Evolutionary conservation across 1,140 invertebrate genomes (phyloP).

Genomic region (Adelges cooleyi): DNA sequence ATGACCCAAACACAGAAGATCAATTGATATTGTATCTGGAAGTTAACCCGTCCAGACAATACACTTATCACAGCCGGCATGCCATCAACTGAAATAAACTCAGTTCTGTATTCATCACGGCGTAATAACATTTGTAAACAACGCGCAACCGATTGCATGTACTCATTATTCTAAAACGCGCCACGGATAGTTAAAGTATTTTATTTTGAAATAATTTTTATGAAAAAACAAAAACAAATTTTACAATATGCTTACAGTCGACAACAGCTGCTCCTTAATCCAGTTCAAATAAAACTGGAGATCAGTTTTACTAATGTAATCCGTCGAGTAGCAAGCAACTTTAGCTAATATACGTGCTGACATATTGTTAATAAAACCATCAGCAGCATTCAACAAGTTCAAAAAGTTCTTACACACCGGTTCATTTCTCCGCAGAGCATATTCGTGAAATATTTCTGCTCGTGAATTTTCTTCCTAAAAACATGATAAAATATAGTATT

Average conservation of each 20-base stretch:
- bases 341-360: conserved; percentile 94
- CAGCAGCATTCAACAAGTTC: conserved; percentile 85
- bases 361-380: conserved; percentile 98
- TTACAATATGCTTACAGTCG: no score
- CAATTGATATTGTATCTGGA: conserved; percentile 98
- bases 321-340: conserved; percentile 87
- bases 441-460: conserved; percentile 94
- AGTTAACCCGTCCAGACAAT: conserved; percentile 86
- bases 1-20: conserved; percentile 98
- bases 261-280: conserved; percentile 90
- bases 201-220: no score
- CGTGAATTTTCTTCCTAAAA: conserved; percentile 81
- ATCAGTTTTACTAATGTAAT: conserved; percentile 90
- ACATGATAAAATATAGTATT: no score
- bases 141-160: conserved; percentile 92
- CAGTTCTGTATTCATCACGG: conserved; percentile 87
- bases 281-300: conserved; percentile 95
- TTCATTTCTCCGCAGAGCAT: conserved; percentile 68
- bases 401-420: conserved; percentile 90
- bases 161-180: conserved; percentile 85
- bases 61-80: conserved; percentile 80
- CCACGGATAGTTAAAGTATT: no score
- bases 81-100: conserved; percentile 91
- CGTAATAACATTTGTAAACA: conserved; percentile 99
- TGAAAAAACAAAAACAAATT: conserved; percentile 37